These are phyloP conservation scores for Rafetus swinhoei DNA, from an alignment of 2,113 vertebrate genomes.

Conservation along the genomic window DNA sequence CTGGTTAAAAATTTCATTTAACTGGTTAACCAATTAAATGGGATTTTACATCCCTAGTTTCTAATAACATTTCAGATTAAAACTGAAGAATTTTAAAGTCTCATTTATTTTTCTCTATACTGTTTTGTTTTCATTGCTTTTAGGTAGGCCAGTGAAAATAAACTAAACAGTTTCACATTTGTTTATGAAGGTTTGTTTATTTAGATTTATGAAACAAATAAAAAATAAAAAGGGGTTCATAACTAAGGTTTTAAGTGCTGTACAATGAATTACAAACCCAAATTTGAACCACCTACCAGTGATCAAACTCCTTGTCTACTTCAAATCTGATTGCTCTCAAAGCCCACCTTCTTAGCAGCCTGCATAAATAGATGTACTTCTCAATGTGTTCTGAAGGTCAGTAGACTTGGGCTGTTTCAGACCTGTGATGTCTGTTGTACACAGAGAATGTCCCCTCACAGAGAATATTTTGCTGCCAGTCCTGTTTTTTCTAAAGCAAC, in stretches of 20 bases:
- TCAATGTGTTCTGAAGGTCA: not conserved
- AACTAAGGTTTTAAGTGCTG: not conserved
- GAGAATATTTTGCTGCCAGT: not conserved
- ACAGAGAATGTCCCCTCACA: not conserved
- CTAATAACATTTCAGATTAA: not conserved
- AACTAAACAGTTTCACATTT: not conserved
- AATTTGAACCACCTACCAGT: not conserved
- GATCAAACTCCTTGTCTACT: not conserved
- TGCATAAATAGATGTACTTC: not conserved
- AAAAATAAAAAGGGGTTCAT: not conserved
- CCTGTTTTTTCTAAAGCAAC: fast-evolving
- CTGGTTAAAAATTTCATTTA: too few species aligned
- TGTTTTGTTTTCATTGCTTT: not conserved
- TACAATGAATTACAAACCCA: not conserved
- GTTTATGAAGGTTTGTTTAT: not conserved
- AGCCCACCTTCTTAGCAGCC: not conserved
- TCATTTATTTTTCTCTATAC: not conserved
- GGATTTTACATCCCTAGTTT: too few species aligned
- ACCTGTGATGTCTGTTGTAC: not conserved
- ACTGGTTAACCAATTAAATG: too few species aligned
- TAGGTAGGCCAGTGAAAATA: not conserved
- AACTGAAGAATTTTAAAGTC: not conserved
- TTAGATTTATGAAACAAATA: not conserved
- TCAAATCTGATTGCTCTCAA: not conserved
- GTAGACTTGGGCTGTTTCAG: not conserved